These are phyloP conservation scores for Zenarchopterus dispar DNA, from an alignment of 2,797 vertebrate genomes.

Conservation along the genomic window DNA sequence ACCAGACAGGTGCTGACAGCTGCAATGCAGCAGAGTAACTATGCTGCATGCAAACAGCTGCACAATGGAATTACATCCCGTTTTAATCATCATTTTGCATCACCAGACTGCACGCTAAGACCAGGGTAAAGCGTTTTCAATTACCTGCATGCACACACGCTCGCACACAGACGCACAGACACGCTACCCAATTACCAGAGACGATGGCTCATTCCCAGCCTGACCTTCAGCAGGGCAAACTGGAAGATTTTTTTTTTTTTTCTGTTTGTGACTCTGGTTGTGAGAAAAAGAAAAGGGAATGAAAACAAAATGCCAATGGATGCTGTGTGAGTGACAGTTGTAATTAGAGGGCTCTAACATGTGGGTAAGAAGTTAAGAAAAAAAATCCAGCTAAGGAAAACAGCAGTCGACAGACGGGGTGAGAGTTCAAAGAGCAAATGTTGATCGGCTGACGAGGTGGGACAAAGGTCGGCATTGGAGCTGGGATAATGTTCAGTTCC, in stretches of 20 bases:
- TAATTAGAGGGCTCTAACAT: slow-evolving; percentile 65
- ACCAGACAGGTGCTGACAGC: slow-evolving; percentile 6
- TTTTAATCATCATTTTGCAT: slow-evolving; percentile 61
- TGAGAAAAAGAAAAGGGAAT: slow-evolving; percentile 25
- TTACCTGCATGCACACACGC: slow-evolving; percentile 34
- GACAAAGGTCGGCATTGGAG: slow-evolving; percentile 56
- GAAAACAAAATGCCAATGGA: slow-evolving; percentile 51
- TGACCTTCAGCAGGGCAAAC: slow-evolving; percentile 68
- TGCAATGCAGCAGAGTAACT: slow-evolving; percentile 2
- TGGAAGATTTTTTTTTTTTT: slow-evolving; percentile 58
- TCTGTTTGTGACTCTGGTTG: slow-evolving; percentile 56
- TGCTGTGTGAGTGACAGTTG: slow-evolving; percentile 65
- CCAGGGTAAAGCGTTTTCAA: slow-evolving; percentile 56
- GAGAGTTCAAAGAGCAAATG: slow-evolving; percentile 69
- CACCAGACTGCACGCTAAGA: slow-evolving; percentile 42
- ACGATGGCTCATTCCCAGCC: slow-evolving; percentile 57
- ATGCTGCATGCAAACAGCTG: slow-evolving; percentile 8
- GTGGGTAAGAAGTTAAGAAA: slow-evolving; percentile 37
- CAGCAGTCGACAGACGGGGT: slow-evolving; percentile 63
- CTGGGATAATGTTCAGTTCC: slow-evolving; percentile 49
- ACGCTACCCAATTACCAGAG: slow-evolving; percentile 60
- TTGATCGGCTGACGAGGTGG: slow-evolving; percentile 55
- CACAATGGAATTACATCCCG: slow-evolving; percentile 46
- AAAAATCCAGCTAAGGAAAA: slow-evolving; percentile 49
- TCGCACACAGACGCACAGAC: slow-evolving; percentile 23